These are phyloP conservation scores for Motacilla alba DNA, from an alignment of 2,113 vertebrate genomes.

Conservation along the genomic window DNA sequence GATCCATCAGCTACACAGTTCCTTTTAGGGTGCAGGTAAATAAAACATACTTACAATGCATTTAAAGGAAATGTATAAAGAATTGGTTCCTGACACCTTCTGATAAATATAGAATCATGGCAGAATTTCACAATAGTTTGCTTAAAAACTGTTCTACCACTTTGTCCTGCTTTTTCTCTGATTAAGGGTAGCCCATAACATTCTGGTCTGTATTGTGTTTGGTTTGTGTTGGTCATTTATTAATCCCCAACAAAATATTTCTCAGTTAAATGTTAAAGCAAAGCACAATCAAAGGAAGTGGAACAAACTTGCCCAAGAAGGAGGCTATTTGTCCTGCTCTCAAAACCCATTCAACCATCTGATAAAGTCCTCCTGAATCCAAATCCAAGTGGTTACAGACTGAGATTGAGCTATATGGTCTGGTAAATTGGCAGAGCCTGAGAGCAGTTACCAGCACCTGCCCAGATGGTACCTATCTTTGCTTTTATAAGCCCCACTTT, in stretches of 20 bases:
- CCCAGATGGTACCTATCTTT: conserved; percentile 55
- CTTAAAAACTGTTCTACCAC: background rate
- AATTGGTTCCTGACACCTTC: background rate
- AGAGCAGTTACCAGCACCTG: conserved; percentile 60
- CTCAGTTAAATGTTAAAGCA: conserved; percentile 22
- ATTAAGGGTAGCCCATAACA: background rate
- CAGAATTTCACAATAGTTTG: background rate
- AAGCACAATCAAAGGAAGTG: background rate
- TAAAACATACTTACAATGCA: background rate
- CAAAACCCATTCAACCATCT: background rate
- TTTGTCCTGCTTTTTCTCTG: background rate
- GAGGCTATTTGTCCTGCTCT: background rate
- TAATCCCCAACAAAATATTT: conserved; percentile 10
- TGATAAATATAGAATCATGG: background rate
- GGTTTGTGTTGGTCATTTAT: conserved; percentile 5
- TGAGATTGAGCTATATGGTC: background rate
- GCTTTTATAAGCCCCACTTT: conserved; percentile 56
- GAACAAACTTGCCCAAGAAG: background rate
- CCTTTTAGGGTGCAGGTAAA: background rate
- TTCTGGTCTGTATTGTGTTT: background rate
- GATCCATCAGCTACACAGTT: background rate
- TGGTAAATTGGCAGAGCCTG: conserved; percentile 48
- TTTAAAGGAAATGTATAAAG: background rate
- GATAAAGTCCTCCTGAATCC: conserved; percentile 20
- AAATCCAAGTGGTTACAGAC: conserved; percentile 6